Evolutionary conservation across 2,797 vertebrate species (phyloP).

Genomic region (Hemitrygon akajei): DNA sequence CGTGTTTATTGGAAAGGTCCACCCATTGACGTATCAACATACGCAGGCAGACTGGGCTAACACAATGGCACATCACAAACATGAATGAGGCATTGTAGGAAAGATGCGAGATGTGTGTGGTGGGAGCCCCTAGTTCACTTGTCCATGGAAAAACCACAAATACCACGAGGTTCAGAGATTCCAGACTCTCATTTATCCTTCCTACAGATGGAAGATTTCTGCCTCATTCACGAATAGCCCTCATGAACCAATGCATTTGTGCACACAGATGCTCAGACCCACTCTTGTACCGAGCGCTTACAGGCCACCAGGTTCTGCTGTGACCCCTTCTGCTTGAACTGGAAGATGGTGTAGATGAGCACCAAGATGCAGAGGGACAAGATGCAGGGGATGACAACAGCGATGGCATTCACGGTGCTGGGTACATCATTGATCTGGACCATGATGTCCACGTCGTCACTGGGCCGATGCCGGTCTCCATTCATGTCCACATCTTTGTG

Average conservation of each 20-base stretch:
- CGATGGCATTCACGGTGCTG: slow-evolving; percentile 88
- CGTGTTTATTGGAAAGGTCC: slow-evolving; percentile 49
- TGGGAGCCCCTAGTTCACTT: slow-evolving; percentile 40
- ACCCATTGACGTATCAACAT: slow-evolving; percentile 44
- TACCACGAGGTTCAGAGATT: slow-evolving; percentile 44
- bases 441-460: slow-evolving; percentile 92
- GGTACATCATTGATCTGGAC: slow-evolving; percentile 90
- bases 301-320: slow-evolving; percentile 88
- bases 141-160: slow-evolving; percentile 50
- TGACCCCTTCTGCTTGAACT: slow-evolving; percentile 96
- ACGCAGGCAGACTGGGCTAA: slow-evolving; percentile 48
- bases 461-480: slow-evolving; percentile 77
- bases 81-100: slow-evolving; percentile 35
- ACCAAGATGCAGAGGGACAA: slow-evolving; percentile 94
- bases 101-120: background rate
- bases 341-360: slow-evolving; percentile 94
- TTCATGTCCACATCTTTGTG: slow-evolving; percentile 82
- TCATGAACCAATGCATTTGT: slow-evolving; percentile 5
- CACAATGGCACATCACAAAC: slow-evolving; percentile 48
- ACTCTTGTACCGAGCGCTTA: slow-evolving; percentile 96
- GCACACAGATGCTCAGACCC: slow-evolving; percentile 77
- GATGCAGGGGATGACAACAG: slow-evolving; percentile 94
- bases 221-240: slow-evolving; percentile 30
- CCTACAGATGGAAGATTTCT: background rate
- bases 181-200: slow-evolving; percentile 43